Evolutionary conservation across 2,113 vertebrate species (phyloP).

Genomic region (Riparia riparia): DNA sequence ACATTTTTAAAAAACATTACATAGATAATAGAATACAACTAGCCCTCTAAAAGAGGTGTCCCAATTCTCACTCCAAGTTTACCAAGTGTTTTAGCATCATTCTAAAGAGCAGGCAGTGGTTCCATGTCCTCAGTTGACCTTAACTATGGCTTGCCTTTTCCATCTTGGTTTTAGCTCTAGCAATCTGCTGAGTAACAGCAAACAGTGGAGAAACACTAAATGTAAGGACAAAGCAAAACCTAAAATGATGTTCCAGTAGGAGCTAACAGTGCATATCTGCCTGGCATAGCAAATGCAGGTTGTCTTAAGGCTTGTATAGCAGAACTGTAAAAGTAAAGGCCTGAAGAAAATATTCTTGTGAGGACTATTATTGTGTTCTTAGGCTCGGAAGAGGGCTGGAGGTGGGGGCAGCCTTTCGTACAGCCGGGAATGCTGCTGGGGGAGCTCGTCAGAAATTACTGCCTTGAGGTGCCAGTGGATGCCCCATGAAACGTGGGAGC

Average conservation of each 20-base stretch:
- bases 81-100: neutral
- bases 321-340: neutral
- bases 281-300: neutral
- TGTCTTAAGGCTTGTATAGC: neutral
- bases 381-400: neutral
- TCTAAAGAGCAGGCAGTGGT: neutral
- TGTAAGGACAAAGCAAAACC: neutral
- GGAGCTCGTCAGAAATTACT: fast-evolving
- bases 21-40: neutral
- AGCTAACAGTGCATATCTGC: neutral
- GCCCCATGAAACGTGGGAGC: neutral
- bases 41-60: neutral
- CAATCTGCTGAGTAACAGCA: neutral
- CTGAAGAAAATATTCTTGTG: neutral
- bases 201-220: neutral
- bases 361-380: neutral
- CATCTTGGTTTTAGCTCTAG: neutral
- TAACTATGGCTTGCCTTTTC: neutral
- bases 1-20: neutral
- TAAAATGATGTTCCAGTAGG: neutral
- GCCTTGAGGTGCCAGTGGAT: neutral
- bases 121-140: neutral
- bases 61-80: neutral
- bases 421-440: neutral
- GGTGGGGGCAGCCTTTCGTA: neutral